phyloP scores from a whole-genome alignment of 2,113 vertebrate species.

The Aramus guarauna region DNA sequence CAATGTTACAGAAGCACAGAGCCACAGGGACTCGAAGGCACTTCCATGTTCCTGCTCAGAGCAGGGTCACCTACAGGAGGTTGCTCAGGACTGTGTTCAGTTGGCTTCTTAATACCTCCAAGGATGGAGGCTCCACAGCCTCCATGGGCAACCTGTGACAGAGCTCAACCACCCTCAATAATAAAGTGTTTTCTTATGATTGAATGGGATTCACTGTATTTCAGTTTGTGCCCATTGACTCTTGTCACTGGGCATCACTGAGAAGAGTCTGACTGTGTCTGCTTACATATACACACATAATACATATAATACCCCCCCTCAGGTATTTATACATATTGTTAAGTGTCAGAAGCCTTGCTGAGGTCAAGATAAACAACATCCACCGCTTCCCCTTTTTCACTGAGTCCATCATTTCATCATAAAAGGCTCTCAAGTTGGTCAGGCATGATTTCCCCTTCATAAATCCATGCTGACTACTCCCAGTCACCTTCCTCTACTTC shows the following conservation, averaged over 20 bases:
- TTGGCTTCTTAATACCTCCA: neutral
- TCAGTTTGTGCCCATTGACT: neutral
- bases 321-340: neutral
- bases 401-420: neutral
- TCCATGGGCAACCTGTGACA: neutral
- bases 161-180: neutral
- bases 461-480: neutral
- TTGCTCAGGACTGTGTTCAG: neutral
- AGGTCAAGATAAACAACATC: neutral
- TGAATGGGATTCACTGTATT: neutral
- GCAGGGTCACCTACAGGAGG: neutral
- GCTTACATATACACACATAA: no score
- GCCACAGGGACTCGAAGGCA: neutral
- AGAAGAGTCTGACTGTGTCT: neutral
- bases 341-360: neutral
- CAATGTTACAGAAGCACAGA: neutral
- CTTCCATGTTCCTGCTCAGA: neutral
- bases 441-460: neutral
- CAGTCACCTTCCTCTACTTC: neutral
- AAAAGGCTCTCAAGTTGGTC: neutral
- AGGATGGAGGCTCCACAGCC: neutral
- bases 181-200: neutral
- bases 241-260: neutral
- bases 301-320: no score
- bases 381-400: fast-evolving